A percentile compares a stretch with the other conserved stretches of the same genome.
Evolutionary conservation across 2,797 vertebrate species (phyloP).

Genomic region (Lepus oiostolus): DNA sequence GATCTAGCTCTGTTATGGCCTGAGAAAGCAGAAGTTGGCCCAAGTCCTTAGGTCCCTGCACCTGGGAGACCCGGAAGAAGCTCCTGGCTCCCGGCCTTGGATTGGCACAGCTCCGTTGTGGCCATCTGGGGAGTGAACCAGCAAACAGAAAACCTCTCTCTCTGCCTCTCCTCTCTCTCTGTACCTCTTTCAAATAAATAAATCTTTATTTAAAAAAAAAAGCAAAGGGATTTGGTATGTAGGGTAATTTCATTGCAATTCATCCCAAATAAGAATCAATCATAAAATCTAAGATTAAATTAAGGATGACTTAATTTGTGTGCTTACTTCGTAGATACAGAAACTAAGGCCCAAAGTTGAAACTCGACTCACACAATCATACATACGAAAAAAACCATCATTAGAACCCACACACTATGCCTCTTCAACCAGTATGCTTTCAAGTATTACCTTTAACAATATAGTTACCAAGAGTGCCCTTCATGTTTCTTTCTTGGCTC

Average conservation of each 20-base stretch:
- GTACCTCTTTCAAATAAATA: too few species aligned
- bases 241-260: constrained; percentile 24
- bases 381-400: neutral
- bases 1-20: too few species aligned
- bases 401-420: neutral
- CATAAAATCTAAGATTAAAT: constrained; percentile 33
- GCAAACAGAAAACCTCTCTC: too few species aligned
- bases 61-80: too few species aligned
- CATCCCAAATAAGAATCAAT: constrained; percentile 41
- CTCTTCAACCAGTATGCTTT: neutral
- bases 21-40: too few species aligned
- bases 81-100: too few species aligned
- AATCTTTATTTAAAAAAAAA: too few species aligned
- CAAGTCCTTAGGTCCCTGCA: too few species aligned
- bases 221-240: neutral
- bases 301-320: constrained; percentile 35
- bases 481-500: constrained; percentile 56
- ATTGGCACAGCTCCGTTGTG: too few species aligned
- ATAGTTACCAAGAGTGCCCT: constrained; percentile 15
- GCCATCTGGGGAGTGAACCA: too few species aligned
- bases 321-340: constrained; percentile 7
- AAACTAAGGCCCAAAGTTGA: constrained; percentile 19
- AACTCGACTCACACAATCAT: constrained; percentile 9
- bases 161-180: too few species aligned
- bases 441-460: constrained; percentile 31